Conservation (phyloP, 2,888 invertebrate species). For the Cerastoderma edule region DNA sequence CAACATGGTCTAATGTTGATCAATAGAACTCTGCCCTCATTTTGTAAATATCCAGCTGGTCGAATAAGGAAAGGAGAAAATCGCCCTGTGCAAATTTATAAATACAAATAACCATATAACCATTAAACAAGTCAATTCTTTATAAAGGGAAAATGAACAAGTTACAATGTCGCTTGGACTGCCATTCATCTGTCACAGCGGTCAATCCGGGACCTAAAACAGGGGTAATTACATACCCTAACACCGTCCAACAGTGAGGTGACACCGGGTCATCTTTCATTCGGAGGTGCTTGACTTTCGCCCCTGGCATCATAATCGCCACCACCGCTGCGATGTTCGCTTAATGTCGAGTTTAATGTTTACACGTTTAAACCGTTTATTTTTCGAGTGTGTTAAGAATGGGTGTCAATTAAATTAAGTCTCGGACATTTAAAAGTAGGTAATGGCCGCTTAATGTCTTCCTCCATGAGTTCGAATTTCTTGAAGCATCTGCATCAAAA, state of each 20-base stretch:
- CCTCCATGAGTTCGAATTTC: too few species aligned
- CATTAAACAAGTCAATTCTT: too few species aligned
- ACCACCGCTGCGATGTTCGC: not conserved
- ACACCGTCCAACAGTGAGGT: slow-evolving; percentile 15
- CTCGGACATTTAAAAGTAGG: slow-evolving; percentile 17
- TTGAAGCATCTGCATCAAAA: too few species aligned
- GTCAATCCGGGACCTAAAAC: not conserved
- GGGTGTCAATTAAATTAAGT: slow-evolving; percentile 19
- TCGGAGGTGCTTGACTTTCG: slow-evolving; percentile 15
- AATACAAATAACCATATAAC: too few species aligned
- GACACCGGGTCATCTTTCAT: slow-evolving; percentile 17
- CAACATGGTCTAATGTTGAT: too few species aligned
- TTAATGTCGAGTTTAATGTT: slow-evolving; percentile 16
- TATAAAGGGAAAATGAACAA: too few species aligned
- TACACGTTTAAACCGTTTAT: slow-evolving; percentile 14
- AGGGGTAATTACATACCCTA: slow-evolving; percentile 19
- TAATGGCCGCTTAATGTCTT: slow-evolving; percentile 20
- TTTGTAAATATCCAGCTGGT: too few species aligned
- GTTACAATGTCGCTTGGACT: not conserved
- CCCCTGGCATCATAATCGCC: slow-evolving; percentile 6
- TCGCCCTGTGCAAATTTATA: too few species aligned
- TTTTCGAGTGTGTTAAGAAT: not conserved
- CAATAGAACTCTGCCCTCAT: too few species aligned
- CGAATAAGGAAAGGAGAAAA: too few species aligned
- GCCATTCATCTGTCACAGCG: slow-evolving; percentile 10